Percentiles rank a stretch among this genome's conserved stretches.
These are phyloP conservation scores for Lacerta viridis DNA, from an alignment of 2,797 vertebrate species.

Conservation along the genomic window DNA sequence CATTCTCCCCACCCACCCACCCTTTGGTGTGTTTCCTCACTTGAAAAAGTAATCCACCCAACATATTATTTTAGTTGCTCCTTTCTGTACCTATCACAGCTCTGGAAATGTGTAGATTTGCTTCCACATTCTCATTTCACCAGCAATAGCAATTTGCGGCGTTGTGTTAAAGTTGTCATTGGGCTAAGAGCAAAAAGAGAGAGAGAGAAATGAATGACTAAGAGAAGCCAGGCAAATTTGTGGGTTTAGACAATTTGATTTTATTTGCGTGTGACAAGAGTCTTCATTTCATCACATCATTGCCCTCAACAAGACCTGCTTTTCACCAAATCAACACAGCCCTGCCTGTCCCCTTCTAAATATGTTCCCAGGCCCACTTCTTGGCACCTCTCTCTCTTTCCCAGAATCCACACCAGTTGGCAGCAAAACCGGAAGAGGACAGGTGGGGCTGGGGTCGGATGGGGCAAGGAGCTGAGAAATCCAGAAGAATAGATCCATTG, in stretches of 20 bases:
- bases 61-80: neutral
- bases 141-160: neutral
- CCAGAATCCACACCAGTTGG: neutral
- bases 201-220: neutral
- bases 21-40: neutral
- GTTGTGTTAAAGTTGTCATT: neutral
- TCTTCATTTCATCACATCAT: neutral
- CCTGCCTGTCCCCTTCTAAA: neutral
- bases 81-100: neutral
- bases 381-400: neutral
- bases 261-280: conserved; percentile 1
- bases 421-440: neutral
- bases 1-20: no score
- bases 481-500: neutral
- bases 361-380: neutral
- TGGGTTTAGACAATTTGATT: neutral
- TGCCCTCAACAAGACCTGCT: neutral
- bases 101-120: neutral
- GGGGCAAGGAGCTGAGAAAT: neutral
- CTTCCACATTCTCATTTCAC: neutral
- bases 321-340: neutral
- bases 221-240: neutral
- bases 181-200: neutral
- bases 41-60: no score
- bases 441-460: neutral